Evolutionary conservation across 2,888 invertebrate genomes (phyloP), one percentile per base, ranked within the genome.

Genomic region (Diaphora mendica): DNA sequence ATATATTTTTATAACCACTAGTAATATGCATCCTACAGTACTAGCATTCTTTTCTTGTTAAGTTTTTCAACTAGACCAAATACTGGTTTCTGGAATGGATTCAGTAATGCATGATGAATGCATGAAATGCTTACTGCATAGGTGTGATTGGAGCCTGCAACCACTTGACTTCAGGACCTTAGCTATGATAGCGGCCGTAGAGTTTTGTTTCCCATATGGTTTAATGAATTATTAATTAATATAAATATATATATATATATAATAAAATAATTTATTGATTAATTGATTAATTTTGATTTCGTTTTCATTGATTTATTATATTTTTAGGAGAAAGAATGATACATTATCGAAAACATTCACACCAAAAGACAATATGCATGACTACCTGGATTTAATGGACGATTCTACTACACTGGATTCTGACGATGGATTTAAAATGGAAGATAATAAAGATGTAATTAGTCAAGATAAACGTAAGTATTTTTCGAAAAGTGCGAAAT

Each of bases 381-480:
- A 90, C 44, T 90, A 82, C 62, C 30, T 76, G 0, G 87, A 87
- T n/a, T 62, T 82, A 42, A 79, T 89, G 77, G 90, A 89, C 1
- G 89, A 90, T 20, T 80, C 83, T 0, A 79, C 74, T n/a, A 71
- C 77, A 0, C 81, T 86, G 0, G 86, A 91, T 39, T 85, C 87
- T 2, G 89, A 89, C 39, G 89, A 90, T 20, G 87, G 81, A 11
- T 85, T 74, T 42, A 81, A 79, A 76, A 51, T 44, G 0, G 79
- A 83, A 4, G 73, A 79, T 26, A 72, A 65, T 48, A 73, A 74
- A 78, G n/a, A 71, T 70, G 26, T 15, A 9, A 51, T 30, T 48
- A 55, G 11, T 33, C 33, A 7, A 23, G 77, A 84, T 68, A 84
- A 84, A 84, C 59, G 86, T 85, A 79, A 82, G 72, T 67, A 17